Evolutionary conservation across 2,797 vertebrate species (phyloP).

Genomic region (Nyctalus aviator): DNA sequence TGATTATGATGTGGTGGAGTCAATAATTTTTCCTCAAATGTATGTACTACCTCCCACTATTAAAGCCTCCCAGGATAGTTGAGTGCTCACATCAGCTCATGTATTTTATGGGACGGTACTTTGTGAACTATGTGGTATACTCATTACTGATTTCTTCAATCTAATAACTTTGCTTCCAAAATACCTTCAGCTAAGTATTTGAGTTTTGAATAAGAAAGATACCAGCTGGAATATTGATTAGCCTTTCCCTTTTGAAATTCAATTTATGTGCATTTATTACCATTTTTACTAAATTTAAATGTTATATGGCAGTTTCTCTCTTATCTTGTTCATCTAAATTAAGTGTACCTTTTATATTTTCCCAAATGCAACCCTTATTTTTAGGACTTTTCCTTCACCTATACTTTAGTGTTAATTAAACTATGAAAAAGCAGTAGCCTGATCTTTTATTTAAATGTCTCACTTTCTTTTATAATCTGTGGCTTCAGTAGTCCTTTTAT

Average conservation of each 20-base stretch:
- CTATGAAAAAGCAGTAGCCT: not conserved
- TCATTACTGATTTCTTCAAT: constrained; percentile 4
- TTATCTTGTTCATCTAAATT: not conserved
- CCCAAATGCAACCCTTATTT: not conserved
- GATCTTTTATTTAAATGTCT: constrained; percentile 42
- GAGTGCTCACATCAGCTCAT: not conserved
- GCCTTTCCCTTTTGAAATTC: constrained; percentile 47
- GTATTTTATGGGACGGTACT: constrained; percentile 45
- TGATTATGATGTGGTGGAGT: not conserved
- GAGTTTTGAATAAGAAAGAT: not conserved
- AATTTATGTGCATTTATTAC: not conserved
- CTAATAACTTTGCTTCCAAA: constrained; percentile 7
- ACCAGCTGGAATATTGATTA: not conserved
- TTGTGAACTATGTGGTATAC: not conserved
- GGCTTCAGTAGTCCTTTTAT: constrained; percentile 35
- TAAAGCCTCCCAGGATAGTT: not conserved
- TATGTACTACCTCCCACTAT: not conserved
- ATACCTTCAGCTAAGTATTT: not conserved
- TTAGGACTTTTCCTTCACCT: not conserved
- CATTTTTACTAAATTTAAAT: constrained; percentile 50
- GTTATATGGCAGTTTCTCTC: not conserved
- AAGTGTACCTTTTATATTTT: constrained; percentile 4
- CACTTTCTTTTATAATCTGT: constrained; percentile 42
- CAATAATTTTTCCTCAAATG: not conserved
- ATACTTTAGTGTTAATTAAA: constrained; percentile 52